These are phyloP conservation scores for Antheraea mylitta DNA, from an alignment of 1,140 invertebrate genomes.

Conservation along the genomic window DNA sequence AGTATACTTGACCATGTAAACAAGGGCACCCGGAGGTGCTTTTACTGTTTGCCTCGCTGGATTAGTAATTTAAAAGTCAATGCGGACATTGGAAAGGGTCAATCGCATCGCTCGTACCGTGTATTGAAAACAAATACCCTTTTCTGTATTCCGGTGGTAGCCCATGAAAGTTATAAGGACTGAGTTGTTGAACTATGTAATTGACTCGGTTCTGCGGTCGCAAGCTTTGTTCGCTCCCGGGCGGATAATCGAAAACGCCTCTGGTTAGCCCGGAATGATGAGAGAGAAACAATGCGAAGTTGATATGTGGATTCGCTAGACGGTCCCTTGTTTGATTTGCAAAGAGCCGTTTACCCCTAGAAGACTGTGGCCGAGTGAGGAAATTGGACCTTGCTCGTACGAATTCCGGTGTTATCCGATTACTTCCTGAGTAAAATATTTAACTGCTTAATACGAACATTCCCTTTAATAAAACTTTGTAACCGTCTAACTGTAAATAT, in stretches of 20 bases:
- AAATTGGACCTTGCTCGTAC: conserved; percentile 61
- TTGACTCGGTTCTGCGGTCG: conserved; percentile 75
- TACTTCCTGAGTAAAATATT: conserved; percentile 54
- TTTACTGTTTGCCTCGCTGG: conserved; percentile 70
- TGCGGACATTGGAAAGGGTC: conserved; percentile 76
- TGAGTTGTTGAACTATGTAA: conserved; percentile 78
- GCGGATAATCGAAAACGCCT: conserved; percentile 76
- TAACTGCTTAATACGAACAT: conserved; percentile 46
- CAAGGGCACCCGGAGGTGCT: conserved; percentile 56
- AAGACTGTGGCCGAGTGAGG: conserved; percentile 63
- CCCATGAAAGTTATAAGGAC: conserved; percentile 77
- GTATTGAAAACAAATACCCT: conserved; percentile 77
- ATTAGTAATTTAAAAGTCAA: conserved; percentile 79
- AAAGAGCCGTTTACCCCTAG: conserved; percentile 70
- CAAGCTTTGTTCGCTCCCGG: conserved; percentile 67
- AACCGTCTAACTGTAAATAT: conserved; percentile 34
- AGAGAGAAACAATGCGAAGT: conserved; percentile 73
- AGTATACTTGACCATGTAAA: conserved; percentile 71
- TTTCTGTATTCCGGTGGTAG: conserved; percentile 75
- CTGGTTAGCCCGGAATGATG: conserved; percentile 65
- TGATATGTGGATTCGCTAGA: conserved; percentile 73
- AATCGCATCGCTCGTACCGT: conserved; percentile 61
- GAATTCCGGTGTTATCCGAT: conserved; percentile 58
- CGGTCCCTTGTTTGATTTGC: conserved; percentile 76
- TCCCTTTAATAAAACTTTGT: conserved; percentile 51